Conservation (phyloP, 1,140 invertebrate species). For the Anagrus nilaparvatae region DNA sequence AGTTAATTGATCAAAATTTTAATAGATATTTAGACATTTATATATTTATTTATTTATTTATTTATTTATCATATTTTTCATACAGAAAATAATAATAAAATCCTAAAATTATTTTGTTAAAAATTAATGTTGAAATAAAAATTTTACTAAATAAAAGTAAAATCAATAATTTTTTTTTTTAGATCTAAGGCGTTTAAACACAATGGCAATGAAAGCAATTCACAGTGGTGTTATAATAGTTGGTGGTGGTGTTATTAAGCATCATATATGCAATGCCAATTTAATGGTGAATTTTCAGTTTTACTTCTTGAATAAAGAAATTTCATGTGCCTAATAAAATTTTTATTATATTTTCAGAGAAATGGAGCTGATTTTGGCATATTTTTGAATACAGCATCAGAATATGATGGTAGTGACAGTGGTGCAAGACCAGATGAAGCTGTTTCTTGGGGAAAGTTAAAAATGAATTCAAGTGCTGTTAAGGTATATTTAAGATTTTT, state of each 20-base stretch:
- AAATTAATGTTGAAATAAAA: no score
- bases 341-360: conserved; percentile 47
- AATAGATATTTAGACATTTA: background rate
- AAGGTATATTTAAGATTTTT: no score
- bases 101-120: no score
- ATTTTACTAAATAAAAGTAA: no score
- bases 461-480: conserved; percentile 63
- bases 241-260: conserved; percentile 95
- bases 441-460: conserved; percentile 97
- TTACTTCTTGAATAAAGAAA: no score
- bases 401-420: conserved; percentile 98
- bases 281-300: conserved; percentile 65
- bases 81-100: no score
- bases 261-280: conserved; percentile 98
- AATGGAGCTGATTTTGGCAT: conserved; percentile 98
- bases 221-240: conserved; percentile 96
- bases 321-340: background rate
- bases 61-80: background rate
- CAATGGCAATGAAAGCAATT: conserved; percentile 86
- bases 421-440: conserved; percentile 97
- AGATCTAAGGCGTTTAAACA: conserved; percentile 86
- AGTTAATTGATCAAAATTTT: no score
- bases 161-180: conserved; percentile 18
- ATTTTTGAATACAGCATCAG: conserved; percentile 93
- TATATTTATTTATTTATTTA: background rate